A percentile compares a stretch with the other conserved stretches of the same genome.
Evolutionary conservation across 1,140 invertebrate genomes (phyloP).

Genomic region (Drosophila prosaltans): DNA sequence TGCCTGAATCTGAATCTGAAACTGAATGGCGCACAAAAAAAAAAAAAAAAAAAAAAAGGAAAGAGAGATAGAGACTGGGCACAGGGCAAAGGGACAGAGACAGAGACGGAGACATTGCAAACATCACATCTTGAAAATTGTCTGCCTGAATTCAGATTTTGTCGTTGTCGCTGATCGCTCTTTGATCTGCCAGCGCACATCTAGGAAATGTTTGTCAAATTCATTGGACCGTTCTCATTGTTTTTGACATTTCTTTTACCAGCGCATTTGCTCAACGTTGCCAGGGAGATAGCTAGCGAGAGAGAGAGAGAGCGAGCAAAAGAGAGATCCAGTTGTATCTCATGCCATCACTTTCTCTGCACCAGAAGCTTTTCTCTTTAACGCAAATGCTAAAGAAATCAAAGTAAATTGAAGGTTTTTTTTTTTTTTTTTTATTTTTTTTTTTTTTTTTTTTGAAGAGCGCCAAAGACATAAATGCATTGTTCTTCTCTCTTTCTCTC

Average conservation of each 20-base stretch:
- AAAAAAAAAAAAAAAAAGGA: slow-evolving; percentile 8
- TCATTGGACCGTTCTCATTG: slow-evolving; percentile 81
- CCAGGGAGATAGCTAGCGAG: neutral
- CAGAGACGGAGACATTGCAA: slow-evolving; percentile 29
- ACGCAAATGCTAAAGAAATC: slow-evolving; percentile 5
- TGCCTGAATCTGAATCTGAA: slow-evolving; percentile 27
- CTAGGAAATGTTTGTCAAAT: slow-evolving; percentile 83
- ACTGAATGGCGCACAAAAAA: slow-evolving; percentile 6
- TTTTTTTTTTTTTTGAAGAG: neutral
- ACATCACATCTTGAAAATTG: slow-evolving; percentile 33
- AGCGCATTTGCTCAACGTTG: slow-evolving; percentile 24
- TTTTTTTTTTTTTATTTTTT: no score
- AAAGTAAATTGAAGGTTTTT: neutral
- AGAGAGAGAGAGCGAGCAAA: neutral
- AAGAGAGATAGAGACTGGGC: neutral
- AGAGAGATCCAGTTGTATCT: neutral
- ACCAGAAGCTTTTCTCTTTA: slow-evolving; percentile 16
- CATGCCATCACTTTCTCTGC: slow-evolving; percentile 35
- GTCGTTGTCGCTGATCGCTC: slow-evolving; percentile 44
- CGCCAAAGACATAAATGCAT: slow-evolving; percentile 8
- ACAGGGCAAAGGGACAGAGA: slow-evolving; percentile 1
- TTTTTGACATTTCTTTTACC: slow-evolving; percentile 82
- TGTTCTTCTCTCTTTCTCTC: slow-evolving; percentile 9
- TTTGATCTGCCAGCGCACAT: slow-evolving; percentile 82
- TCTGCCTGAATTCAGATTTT: slow-evolving; percentile 23